phyloP scores from a whole-genome alignment of 2,888 invertebrate species.

The Plebejus argus region DNA sequence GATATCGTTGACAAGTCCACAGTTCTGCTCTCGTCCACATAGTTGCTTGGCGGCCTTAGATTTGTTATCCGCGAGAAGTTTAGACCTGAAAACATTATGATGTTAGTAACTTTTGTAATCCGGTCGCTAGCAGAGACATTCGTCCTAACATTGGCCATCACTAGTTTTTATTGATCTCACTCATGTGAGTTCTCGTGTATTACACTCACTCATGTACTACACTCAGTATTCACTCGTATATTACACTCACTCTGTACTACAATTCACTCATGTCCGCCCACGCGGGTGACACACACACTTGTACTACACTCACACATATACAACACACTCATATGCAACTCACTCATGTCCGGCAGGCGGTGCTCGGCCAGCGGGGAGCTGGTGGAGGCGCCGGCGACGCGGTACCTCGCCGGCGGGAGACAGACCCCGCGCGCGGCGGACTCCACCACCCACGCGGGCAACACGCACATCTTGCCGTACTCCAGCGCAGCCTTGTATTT shows the following conservation, averaged over 20 bases:
- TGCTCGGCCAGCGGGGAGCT: conserved; percentile 86
- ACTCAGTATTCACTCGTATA: background rate
- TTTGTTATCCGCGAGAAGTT: conserved; percentile 74
- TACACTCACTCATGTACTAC: too few species aligned
- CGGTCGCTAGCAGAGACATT: too few species aligned
- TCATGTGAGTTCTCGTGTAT: too few species aligned
- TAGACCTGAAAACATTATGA: conserved; percentile 55
- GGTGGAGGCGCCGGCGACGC: conserved; percentile 81
- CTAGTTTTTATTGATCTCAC: too few species aligned
- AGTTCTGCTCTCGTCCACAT: conserved; percentile 66
- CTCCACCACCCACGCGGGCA: conserved; percentile 89
- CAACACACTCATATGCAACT: background rate
- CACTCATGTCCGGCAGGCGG: conserved; percentile 72
- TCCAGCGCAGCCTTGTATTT: conserved; percentile 84
- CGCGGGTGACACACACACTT: too few species aligned
- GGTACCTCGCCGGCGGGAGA: conserved; percentile 81
- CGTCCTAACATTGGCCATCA: too few species aligned
- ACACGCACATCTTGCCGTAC: conserved; percentile 83
- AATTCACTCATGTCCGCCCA: conserved; percentile 70
- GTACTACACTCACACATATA: background rate
- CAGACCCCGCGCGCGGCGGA: conserved; percentile 87
- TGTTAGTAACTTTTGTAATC: background rate
- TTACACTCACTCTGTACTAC: background rate
- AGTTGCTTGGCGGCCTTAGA: conserved; percentile 59
- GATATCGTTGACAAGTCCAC: conserved; percentile 60